Conservation (phyloP, 2,113 vertebrate species). For the Rhagologus leucostigma region DNA sequence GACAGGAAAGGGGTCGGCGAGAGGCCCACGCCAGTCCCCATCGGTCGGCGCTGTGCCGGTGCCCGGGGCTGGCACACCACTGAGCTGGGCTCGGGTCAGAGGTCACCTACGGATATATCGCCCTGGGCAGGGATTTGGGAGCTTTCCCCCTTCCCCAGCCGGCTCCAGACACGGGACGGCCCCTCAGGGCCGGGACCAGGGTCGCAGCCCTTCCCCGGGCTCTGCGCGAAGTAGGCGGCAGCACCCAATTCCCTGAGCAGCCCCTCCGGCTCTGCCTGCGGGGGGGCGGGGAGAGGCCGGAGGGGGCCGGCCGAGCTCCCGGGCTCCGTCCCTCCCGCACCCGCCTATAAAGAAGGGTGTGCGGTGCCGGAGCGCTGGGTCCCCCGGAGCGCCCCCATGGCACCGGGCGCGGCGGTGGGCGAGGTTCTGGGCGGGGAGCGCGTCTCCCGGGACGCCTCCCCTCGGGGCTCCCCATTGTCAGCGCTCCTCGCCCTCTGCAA, state of each 20-base stretch:
- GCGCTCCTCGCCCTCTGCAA: background rate
- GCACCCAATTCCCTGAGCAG: background rate
- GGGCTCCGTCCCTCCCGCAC: background rate
- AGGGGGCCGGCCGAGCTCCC: background rate
- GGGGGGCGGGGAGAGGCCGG: background rate
- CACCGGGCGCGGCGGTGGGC: background rate
- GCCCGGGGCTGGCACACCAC: background rate
- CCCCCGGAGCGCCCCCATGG: background rate
- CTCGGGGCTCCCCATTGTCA: background rate
- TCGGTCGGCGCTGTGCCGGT: background rate
- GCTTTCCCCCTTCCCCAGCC: background rate
- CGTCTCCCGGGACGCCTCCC: background rate
- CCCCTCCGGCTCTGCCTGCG: background rate
- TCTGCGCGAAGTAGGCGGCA: background rate
- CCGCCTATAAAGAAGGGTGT: background rate
- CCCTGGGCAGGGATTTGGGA: background rate
- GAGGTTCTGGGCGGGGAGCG: background rate
- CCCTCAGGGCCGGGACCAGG: background rate
- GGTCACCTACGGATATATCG: constrained; percentile 57
- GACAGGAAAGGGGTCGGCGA: background rate
- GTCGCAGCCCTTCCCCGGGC: background rate
- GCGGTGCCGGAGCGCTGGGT: background rate
- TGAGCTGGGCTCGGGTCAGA: constrained; percentile 65
- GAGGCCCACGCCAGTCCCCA: background rate
- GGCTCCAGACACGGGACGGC: accelerated